Conservation (phyloP, 2,888 invertebrate genomes). For the Drepana falcataria region DNA sequence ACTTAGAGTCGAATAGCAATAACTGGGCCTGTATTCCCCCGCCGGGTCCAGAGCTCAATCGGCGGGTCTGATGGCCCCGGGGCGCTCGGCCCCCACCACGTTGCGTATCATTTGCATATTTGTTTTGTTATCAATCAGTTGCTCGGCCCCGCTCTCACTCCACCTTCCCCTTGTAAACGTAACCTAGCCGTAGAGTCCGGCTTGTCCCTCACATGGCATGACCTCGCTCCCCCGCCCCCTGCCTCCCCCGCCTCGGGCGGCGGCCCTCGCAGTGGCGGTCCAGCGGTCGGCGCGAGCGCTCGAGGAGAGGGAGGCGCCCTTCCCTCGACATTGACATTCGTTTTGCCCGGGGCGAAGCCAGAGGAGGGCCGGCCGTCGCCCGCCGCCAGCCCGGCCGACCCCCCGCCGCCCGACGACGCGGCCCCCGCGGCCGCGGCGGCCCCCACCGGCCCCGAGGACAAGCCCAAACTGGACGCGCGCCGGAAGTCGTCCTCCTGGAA, state of each 20-base stretch:
- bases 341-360: conserved; percentile 57
- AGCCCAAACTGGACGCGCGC: conserved; percentile 64
- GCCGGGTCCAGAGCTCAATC: no score
- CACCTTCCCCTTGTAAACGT: not conserved
- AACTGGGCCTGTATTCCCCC: no score
- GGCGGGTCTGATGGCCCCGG: no score
- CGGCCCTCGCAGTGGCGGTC: no score
- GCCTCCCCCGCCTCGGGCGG: no score
- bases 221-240: no score
- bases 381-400: conserved; percentile 22
- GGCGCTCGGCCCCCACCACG: conserved; percentile 28
- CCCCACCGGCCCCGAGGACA: conserved; percentile 37
- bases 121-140: conserved; percentile 48
- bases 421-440: conserved; percentile 12
- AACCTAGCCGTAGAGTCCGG: conserved; percentile 48
- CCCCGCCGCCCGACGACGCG: conserved; percentile 20
- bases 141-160: conserved; percentile 33
- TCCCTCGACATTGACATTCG: conserved; percentile 52
- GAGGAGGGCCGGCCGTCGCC: conserved; percentile 39
- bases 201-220: conserved; percentile 61
- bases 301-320: conserved; percentile 8
- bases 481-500: conserved; percentile 86
- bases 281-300: no score
- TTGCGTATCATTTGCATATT: conserved; percentile 61
- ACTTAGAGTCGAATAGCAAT: no score